Conservation (phyloP, 2,113 vertebrate species). For the Meriones unguiculatus region DNA sequence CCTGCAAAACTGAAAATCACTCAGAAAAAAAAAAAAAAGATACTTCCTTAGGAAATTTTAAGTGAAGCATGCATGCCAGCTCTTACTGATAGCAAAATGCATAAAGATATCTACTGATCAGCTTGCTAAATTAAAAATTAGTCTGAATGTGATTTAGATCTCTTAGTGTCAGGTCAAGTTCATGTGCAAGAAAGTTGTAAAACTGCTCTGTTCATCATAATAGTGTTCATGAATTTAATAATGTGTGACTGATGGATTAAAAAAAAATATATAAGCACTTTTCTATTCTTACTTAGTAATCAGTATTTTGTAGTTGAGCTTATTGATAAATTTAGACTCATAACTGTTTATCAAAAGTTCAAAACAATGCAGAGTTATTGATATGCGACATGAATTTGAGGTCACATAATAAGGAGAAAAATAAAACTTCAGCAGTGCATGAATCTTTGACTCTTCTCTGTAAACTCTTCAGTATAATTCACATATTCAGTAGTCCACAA, state of each 20-base stretch:
- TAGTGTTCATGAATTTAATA: neutral
- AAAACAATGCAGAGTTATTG: slow-evolving; percentile 10
- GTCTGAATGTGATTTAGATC: neutral
- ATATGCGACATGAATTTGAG: slow-evolving; percentile 27
- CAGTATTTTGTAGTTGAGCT: slow-evolving; percentile 7
- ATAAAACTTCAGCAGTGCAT: slow-evolving; percentile 21
- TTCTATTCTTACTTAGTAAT: neutral
- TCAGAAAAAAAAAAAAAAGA: neutral
- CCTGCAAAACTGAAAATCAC: slow-evolving; percentile 39
- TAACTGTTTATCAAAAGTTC: neutral
- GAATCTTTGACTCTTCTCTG: slow-evolving; percentile 64
- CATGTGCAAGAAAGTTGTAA: neutral
- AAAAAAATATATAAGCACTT: neutral
- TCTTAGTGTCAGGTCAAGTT: neutral
- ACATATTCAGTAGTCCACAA: slow-evolving; percentile 54
- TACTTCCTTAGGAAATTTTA: slow-evolving; percentile 33
- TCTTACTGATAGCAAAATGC: neutral
- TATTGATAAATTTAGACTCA: slow-evolving; percentile 25
- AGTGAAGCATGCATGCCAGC: neutral
- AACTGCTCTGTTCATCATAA: neutral
- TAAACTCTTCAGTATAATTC: slow-evolving; percentile 72
- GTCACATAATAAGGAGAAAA: slow-evolving; percentile 16
- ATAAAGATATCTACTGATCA: neutral
- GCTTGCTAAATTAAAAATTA: neutral
- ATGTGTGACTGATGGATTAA: neutral